Evolutionary conservation across 2,888 invertebrate genomes (phyloP).

Genomic region (Nomada ruficornis): DNA sequence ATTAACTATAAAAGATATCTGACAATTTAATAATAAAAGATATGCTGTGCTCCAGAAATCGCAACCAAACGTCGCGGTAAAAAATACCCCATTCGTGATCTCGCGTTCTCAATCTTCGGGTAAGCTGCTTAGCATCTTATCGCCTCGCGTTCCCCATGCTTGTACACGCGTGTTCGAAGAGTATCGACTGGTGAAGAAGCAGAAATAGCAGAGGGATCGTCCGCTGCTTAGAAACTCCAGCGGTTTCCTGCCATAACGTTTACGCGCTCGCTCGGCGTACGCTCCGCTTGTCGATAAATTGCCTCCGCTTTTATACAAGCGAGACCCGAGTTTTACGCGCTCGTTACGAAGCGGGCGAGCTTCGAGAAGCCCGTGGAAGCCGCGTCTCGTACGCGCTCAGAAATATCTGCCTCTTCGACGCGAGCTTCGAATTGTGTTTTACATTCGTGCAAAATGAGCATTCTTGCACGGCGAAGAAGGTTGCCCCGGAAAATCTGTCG

Average conservation of each 20-base stretch:
- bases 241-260: conserved; percentile 58
- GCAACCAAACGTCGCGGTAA: background rate
- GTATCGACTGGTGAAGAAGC: conserved; percentile 9
- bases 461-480: conserved; percentile 3
- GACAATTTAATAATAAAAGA: background rate
- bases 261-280: conserved; percentile 50
- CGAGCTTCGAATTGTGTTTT: conserved; percentile 19
- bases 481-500: background rate
- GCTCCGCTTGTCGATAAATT: conserved; percentile 57
- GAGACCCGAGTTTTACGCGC: conserved; percentile 57
- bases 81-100: background rate
- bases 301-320: conserved; percentile 51
- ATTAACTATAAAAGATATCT: background rate
- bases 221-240: conserved; percentile 48
- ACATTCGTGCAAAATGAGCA: conserved; percentile 8
- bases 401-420: background rate
- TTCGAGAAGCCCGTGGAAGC: conserved; percentile 14
- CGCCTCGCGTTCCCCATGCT: background rate
- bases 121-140: conserved; percentile 18
- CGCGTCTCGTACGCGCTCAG: background rate
- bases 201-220: conserved; percentile 33
- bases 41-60: background rate
- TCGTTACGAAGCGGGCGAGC: conserved; percentile 46
- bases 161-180: conserved; percentile 13
- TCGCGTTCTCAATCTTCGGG: background rate